Conservation (phyloP, 2,113 vertebrate species). For the Nipponia nippon region DNA sequence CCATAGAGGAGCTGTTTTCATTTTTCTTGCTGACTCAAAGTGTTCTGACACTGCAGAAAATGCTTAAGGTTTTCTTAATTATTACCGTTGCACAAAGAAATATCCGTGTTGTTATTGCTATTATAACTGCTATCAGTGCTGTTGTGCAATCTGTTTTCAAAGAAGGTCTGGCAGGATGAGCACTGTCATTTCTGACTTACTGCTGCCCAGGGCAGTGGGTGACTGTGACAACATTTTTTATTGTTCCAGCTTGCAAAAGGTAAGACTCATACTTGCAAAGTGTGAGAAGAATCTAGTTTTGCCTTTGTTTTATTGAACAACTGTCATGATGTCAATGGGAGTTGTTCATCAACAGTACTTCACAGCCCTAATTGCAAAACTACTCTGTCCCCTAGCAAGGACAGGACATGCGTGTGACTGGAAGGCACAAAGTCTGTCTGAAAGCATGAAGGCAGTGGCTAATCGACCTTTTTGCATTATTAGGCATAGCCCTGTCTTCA, state of each 20-base stretch:
- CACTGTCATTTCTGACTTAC: not conserved
- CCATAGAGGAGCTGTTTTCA: not conserved
- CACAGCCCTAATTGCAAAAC: not conserved
- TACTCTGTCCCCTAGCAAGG: not conserved
- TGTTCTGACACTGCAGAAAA: not conserved
- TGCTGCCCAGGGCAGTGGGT: conserved; percentile 12
- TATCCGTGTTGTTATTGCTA: not conserved
- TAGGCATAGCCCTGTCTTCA: not conserved
- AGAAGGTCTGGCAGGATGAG: not conserved
- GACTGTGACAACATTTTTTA: not conserved
- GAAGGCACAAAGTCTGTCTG: not conserved
- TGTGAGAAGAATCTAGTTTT: not conserved
- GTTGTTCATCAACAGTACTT: not conserved
- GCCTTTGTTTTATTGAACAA: conserved; percentile 5
- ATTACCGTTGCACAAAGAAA: not conserved
- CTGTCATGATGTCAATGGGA: not conserved
- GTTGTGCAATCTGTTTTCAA: conserved; percentile 36
- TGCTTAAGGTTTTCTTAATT: not conserved
- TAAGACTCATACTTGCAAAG: conserved; percentile 6
- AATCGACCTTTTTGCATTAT: not conserved
- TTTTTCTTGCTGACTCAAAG: not conserved
- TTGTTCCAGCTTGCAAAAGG: conserved; percentile 31
- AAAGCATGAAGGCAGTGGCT: not conserved
- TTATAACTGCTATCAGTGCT: not conserved
- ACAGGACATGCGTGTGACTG: not conserved